Evolutionary conservation across 2,888 invertebrate genomes (phyloP).

Genomic region (Chalcosyrphus nemorum): DNA sequence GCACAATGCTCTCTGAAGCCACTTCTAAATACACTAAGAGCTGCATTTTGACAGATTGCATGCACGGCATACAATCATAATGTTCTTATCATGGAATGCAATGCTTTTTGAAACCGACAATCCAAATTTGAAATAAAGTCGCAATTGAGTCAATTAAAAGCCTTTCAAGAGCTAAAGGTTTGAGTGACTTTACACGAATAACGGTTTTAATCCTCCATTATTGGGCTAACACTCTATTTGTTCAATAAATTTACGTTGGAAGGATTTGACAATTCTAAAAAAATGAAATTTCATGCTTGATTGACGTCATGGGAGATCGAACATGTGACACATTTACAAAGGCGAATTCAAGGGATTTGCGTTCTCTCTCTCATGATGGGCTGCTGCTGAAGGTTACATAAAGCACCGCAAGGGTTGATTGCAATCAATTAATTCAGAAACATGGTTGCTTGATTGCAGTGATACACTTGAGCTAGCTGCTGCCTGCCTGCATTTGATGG

Average conservation of each 20-base stretch:
- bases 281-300: conserved; percentile 35
- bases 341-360: not conserved
- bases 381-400: conserved; percentile 2
- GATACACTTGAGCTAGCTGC: conserved; percentile 12
- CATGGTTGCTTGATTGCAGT: conserved; percentile 16
- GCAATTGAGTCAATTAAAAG: too few relatives aligned
- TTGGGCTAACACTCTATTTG: not conserved
- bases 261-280: not conserved
- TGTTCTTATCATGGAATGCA: not conserved
- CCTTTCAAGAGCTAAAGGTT: too few relatives aligned
- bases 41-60: conserved; percentile 43
- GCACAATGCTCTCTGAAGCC: not conserved
- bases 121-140: not conserved
- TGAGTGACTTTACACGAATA: not conserved
- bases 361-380: not conserved
- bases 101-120: too few relatives aligned
- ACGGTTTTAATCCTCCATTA: not conserved
- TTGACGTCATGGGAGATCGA: not conserved
- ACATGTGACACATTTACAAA: conserved; percentile 28
- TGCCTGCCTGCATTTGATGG: not conserved
- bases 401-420: not conserved
- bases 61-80: not conserved
- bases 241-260: too few relatives aligned
- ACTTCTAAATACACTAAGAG: not conserved
- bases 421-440: conserved; percentile 40